A percentile compares a stretch with the other conserved stretches of the same genome.
These are phyloP conservation scores for Pseudopleuronectes americanus DNA, from an alignment of 2,797 vertebrate species.

Conservation along the genomic window DNA sequence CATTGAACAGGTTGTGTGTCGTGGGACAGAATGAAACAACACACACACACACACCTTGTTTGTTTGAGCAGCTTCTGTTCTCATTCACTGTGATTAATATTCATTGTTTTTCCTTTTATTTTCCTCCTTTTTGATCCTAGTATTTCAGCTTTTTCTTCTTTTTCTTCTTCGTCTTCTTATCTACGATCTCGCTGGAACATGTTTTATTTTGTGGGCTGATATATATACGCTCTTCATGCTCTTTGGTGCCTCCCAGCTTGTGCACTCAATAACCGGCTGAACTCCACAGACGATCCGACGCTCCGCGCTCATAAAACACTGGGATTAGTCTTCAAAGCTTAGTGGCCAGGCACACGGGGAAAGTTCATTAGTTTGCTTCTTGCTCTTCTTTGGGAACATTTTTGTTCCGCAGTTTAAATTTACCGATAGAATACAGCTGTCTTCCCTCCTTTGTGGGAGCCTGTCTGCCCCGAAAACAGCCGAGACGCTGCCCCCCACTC, in stretches of 20 bases:
- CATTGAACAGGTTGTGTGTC: slow-evolving; percentile 19
- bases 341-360: slow-evolving; percentile 39
- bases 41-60: background rate
- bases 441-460: slow-evolving; percentile 14
- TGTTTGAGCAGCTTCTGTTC: slow-evolving; percentile 12
- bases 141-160: slow-evolving; percentile 21
- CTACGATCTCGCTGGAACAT: slow-evolving; percentile 33
- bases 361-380: slow-evolving; percentile 62
- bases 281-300: slow-evolving; percentile 66
- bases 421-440: slow-evolving; percentile 24
- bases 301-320: slow-evolving; percentile 68
- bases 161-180: slow-evolving; percentile 21
- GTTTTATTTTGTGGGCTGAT: slow-evolving; percentile 44
- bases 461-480: slow-evolving; percentile 42
- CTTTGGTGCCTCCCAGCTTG: slow-evolving; percentile 63
- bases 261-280: slow-evolving; percentile 63
- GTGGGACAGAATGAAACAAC: slow-evolving; percentile 20
- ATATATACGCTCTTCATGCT: slow-evolving; percentile 51
- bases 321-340: slow-evolving; percentile 67
- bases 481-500: slow-evolving; percentile 58
- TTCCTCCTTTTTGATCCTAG: slow-evolving; percentile 3
- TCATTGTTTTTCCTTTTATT: background rate
- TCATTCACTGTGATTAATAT: slow-evolving; percentile 42
- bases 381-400: slow-evolving; percentile 35
- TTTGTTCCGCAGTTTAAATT: slow-evolving; percentile 40